These are phyloP conservation scores for Dipodomys ordii DNA, from an alignment of 2,113 vertebrate species.

Conservation along the genomic window DNA sequence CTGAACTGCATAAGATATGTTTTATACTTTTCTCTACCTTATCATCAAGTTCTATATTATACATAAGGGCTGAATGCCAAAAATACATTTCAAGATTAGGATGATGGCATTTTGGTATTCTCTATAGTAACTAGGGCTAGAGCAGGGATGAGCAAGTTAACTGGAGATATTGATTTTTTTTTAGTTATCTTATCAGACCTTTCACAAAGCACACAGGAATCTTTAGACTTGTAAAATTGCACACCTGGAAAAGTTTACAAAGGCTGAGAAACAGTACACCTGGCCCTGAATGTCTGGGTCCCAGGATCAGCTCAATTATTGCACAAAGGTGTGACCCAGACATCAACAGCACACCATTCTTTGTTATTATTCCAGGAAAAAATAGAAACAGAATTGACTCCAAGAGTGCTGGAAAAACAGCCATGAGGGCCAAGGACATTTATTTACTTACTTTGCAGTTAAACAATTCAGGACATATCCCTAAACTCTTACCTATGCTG, in stretches of 20 bases:
- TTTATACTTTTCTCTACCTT: constrained; percentile 35
- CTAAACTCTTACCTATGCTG: constrained; percentile 37
- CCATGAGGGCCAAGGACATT: constrained; percentile 36
- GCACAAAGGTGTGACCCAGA: constrained; percentile 54
- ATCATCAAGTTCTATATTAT: constrained; percentile 50
- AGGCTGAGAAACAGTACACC: constrained; percentile 61
- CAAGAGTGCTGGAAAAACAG: constrained; percentile 52
- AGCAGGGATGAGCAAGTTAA: constrained; percentile 59
- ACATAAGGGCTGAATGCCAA: constrained; percentile 14
- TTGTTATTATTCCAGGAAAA: constrained; percentile 60
- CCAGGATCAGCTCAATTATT: constrained; percentile 43
- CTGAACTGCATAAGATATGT: constrained; percentile 11
- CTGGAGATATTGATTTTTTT: constrained; percentile 15
- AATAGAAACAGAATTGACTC: constrained; percentile 59
- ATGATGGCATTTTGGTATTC: constrained; percentile 42
- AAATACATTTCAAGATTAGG: constrained; percentile 66
- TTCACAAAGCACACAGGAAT: constrained; percentile 57
- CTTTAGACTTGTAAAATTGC: constrained; percentile 28
- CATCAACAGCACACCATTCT: constrained; percentile 37
- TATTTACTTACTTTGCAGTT: constrained; percentile 44
- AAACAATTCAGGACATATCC: constrained; percentile 40
- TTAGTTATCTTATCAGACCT: constrained; percentile 28
- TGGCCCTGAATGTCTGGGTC: constrained; percentile 45
- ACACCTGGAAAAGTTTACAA: constrained; percentile 63
- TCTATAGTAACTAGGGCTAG: constrained; percentile 54